Evolutionary conservation across 2,113 vertebrate genomes (phyloP), one percentile per base, ranked within the genome.

Genomic region (Gobiocypris rarus): DNA sequence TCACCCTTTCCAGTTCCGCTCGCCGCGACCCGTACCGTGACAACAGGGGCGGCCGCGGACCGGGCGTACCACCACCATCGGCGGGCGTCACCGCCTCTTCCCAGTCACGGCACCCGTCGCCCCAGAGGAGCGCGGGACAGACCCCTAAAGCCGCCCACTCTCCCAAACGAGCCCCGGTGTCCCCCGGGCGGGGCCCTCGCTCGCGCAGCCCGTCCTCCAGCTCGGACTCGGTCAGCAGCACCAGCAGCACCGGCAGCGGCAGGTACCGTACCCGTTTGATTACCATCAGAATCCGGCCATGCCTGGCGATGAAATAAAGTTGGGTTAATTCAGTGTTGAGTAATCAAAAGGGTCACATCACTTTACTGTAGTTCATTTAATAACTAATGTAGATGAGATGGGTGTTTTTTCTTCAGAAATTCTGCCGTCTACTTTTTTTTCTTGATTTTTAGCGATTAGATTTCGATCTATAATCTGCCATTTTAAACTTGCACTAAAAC

Each of bases 221-320:
- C 91, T 99, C 97, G 0, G 97, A 98, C 89, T 99, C 98, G 4
- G 94, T 98, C 93, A 98, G 97, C 96, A 99, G 98, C 94, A 98
- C 96, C 92, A 98, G 95, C 93, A 99, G 96, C 90, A 98, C 96
- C 87, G 98, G 96, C 91, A 98, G 97, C 0, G 97, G 97, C 95
- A 99, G 98, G 98, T 99, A 96, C 65, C 14, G 50, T 73, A 58
- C 52, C 6, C n/a, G n/a, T n/a, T n/a, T n/a, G n/a, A n/a, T n/a
- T n/a, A n/a, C n/a, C n/a, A n/a, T n/a, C n/a, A n/a, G n/a, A n/a
- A n/a, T n/a, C n/a, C n/a, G n/a, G n/a, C n/a, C n/a, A n/a, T n/a
- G n/a, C n/a, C n/a, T n/a, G n/a, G n/a, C n/a, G n/a, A n/a, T n/a
- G n/a, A n/a, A n/a, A n/a, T n/a, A n/a, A n/a, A n/a, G n/a, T n/a